Evolutionary conservation across 2,797 vertebrate species (phyloP).

Genomic region (Peromyscus nudipes): DNA sequence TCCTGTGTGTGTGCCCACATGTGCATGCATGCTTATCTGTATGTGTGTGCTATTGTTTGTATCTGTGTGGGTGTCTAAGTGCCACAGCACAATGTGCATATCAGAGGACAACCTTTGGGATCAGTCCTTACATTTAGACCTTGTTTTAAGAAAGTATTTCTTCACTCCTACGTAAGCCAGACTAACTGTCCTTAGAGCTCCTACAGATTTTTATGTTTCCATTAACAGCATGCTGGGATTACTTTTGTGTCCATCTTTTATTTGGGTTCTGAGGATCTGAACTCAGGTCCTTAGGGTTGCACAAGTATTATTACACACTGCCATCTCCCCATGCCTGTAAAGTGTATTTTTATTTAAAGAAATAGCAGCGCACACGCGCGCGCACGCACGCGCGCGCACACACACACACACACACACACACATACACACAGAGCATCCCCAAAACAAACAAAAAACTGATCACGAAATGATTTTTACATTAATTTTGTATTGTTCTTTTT

Average conservation of each 20-base stretch:
- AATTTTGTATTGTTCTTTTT: slow-evolving; percentile 23
- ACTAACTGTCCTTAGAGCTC: not conserved
- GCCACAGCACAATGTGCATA: not conserved
- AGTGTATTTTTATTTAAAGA: not conserved
- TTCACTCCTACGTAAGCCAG: not conserved
- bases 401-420: not conserved
- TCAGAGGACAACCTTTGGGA: not conserved
- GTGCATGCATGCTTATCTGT: not conserved
- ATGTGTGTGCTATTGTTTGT: not conserved
- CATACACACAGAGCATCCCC: not conserved
- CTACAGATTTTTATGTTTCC: not conserved
- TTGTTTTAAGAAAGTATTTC: not conserved
- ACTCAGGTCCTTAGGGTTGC: not conserved
- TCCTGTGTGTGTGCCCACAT: not conserved
- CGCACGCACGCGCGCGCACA: not conserved
- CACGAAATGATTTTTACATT: not conserved
- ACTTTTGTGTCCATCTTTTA: no score
- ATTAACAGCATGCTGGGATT: not conserved
- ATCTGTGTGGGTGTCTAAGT: not conserved
- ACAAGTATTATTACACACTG: not conserved
- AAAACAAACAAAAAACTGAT: not conserved
- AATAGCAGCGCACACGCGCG: not conserved
- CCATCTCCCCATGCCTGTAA: not conserved
- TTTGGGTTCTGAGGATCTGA: not conserved
- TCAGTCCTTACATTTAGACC: not conserved